Conservation (phyloP, 2,113 vertebrate species). For the Pteronura brasiliensis region DNA sequence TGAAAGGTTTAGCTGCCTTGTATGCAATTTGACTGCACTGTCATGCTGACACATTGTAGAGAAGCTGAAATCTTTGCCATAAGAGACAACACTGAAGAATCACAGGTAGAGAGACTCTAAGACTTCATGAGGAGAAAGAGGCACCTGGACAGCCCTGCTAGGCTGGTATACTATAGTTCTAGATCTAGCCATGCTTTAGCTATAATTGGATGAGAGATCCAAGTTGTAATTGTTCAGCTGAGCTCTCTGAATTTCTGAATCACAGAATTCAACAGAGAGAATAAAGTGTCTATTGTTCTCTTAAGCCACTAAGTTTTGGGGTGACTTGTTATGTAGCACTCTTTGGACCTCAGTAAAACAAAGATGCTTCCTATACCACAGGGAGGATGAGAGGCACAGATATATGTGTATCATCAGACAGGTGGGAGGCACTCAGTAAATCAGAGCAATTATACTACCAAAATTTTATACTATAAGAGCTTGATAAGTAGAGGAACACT, state of each 20-base stretch:
- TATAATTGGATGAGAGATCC: not conserved
- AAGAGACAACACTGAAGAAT: not conserved
- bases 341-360: not conserved
- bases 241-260: not conserved
- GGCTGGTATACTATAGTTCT: not conserved
- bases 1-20: not conserved
- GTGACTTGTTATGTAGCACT: not conserved
- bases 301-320: not conserved
- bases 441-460: not conserved
- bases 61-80: not conserved
- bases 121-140: not conserved
- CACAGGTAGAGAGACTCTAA: not conserved
- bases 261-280: not conserved
- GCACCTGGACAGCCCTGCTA: not conserved
- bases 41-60: not conserved
- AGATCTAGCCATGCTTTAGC: not conserved
- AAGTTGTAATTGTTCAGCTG: rapidly evolving
- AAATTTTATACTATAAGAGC: not conserved
- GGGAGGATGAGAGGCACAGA: not conserved
- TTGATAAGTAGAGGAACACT: not conserved
- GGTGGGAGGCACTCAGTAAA: not conserved
- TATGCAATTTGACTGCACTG: not conserved
- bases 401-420: not conserved
- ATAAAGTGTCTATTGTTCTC: not conserved
- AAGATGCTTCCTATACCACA: not conserved